These are phyloP conservation scores for Cervus canadensis DNA, from an alignment of 2,113 vertebrate genomes.

Conservation along the genomic window DNA sequence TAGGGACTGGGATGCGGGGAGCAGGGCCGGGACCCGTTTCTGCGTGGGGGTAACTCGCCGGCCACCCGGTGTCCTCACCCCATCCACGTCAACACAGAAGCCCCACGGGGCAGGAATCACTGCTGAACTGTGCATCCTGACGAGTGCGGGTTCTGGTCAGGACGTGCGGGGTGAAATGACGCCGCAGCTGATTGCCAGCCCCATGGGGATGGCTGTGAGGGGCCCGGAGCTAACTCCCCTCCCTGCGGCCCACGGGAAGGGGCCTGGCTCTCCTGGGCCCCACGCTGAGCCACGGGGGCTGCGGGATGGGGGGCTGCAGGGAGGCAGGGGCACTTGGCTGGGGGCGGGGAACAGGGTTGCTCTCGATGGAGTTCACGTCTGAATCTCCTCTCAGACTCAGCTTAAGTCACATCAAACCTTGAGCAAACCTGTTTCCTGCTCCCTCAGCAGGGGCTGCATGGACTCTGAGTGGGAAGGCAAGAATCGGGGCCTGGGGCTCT, in stretches of 20 bases:
- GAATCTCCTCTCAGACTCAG: neutral
- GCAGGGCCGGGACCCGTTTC: neutral
- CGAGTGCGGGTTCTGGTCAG: slow-evolving; percentile 84
- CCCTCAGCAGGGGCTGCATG: neutral
- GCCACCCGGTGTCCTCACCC: slow-evolving; percentile 24
- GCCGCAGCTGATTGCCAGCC: slow-evolving; percentile 73
- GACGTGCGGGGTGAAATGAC: slow-evolving; percentile 79
- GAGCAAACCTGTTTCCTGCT: neutral
- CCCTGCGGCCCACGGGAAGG: neutral
- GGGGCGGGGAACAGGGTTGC: rapidly evolving
- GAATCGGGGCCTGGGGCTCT: neutral
- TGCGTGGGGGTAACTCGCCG: slow-evolving; percentile 14
- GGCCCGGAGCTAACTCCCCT: slow-evolving; percentile 69
- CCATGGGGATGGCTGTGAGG: slow-evolving; percentile 59
- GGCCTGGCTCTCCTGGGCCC: slow-evolving; percentile 22
- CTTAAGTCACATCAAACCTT: neutral
- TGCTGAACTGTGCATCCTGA: slow-evolving; percentile 86
- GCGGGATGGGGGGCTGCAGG: neutral
- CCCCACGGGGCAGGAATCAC: slow-evolving; percentile 81
- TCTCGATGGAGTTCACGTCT: neutral
- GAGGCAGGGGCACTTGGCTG: rapidly evolving
- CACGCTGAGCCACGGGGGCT: neutral
- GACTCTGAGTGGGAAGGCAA: neutral
- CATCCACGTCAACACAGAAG: slow-evolving; percentile 78
- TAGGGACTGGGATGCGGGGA: slow-evolving; percentile 28